These are phyloP conservation scores for Spongilla lacustris DNA, from an alignment of 37 sponge, comb jelly and placozoan species.

Conservation along the genomic window DNA sequence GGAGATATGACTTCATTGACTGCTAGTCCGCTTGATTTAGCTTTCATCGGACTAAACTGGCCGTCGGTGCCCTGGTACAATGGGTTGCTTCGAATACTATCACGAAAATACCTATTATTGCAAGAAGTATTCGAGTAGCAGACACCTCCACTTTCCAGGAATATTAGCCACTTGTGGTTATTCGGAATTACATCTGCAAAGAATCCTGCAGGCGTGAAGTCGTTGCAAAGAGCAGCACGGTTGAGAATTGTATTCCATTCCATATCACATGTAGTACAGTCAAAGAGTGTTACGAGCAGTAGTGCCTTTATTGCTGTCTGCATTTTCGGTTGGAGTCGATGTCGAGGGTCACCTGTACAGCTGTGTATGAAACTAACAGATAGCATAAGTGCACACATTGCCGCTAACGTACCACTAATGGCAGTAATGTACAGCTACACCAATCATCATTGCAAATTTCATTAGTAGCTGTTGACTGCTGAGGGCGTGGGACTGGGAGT, in stretches of 20 bases:
- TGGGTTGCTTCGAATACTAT: background rate
- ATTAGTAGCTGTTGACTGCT: too few species aligned
- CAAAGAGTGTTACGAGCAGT: background rate
- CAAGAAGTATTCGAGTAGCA: conserved; percentile 50
- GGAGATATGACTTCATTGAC: background rate
- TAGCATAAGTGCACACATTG: too few species aligned
- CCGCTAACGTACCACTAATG: too few species aligned
- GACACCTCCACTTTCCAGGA: conserved; percentile 58
- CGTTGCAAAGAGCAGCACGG: conserved; percentile 36
- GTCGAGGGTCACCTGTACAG: too few species aligned
- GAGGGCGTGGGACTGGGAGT: background rate
- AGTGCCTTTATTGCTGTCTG: background rate
- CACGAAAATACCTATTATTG: conserved; percentile 11
- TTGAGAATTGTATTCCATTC: conserved; percentile 31
- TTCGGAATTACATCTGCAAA: background rate
- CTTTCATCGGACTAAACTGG: background rate
- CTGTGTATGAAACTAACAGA: too few species aligned
- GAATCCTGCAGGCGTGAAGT: conserved; percentile 51
- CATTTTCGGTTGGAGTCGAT: too few species aligned
- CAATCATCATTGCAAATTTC: too few species aligned
- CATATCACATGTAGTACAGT: background rate
- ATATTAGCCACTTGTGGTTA: conserved; percentile 60
- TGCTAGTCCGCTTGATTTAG: background rate
- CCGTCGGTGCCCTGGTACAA: background rate
- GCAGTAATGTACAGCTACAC: too few species aligned